Evolutionary conservation across 2,888 invertebrate species (phyloP).

Genomic region (Nebria salina): DNA sequence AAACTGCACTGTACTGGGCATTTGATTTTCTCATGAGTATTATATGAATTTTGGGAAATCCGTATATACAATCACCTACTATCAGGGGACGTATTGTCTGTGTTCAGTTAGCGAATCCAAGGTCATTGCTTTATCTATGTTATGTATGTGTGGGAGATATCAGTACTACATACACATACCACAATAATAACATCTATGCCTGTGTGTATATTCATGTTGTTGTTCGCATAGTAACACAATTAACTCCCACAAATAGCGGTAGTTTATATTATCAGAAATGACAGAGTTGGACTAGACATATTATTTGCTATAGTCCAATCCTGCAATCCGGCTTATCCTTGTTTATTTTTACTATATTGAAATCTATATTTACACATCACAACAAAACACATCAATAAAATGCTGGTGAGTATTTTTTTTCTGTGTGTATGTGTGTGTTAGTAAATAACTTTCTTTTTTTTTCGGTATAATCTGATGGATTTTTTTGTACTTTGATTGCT

Average conservation of each 20-base stretch:
- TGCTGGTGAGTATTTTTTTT: too few relatives aligned
- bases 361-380: not conserved
- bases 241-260: constrained; percentile 1
- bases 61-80: constrained; percentile 7
- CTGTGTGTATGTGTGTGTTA: too few relatives aligned
- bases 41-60: constrained; percentile 26
- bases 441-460: not conserved
- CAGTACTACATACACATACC: not conserved
- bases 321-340: not conserved
- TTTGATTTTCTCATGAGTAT: too few relatives aligned
- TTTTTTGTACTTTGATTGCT: not conserved
- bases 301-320: not conserved
- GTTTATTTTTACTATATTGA: not conserved
- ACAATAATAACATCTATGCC: not conserved
- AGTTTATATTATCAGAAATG: not conserved
- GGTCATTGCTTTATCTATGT: constrained; percentile 13
- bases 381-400: not conserved
- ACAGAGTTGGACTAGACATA: not conserved
- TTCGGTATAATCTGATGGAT: not conserved
- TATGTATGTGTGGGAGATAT: not conserved
- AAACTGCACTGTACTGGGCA: too few relatives aligned
- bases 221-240: constrained; percentile 11
- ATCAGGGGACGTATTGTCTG: constrained; percentile 18
- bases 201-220: not conserved
- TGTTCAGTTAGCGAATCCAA: constrained; percentile 6